These are phyloP conservation scores for Yponomeuta malinellus DNA, from an alignment of 2,888 invertebrate genomes.

Conservation along the genomic window DNA sequence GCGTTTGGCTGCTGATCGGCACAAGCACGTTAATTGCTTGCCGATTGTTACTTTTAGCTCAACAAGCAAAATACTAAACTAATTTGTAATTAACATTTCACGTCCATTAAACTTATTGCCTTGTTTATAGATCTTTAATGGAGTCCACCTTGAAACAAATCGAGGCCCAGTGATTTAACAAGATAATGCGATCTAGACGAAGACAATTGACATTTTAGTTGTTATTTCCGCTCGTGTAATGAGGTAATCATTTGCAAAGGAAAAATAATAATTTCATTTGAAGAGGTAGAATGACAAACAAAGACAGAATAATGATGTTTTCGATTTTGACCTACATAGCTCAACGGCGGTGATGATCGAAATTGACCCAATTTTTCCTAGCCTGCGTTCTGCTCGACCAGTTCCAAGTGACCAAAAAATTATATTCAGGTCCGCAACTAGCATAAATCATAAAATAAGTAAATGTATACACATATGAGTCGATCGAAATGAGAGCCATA, in stretches of 20 bases:
- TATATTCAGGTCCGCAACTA: background rate
- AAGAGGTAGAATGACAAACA: background rate
- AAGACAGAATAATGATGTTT: background rate
- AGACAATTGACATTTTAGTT: constrained; percentile 10
- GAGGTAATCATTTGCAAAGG: background rate
- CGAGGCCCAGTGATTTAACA: constrained; percentile 5
- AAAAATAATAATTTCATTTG: background rate
- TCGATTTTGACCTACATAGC: background rate
- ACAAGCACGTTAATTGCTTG: constrained; percentile 51
- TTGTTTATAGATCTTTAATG: constrained; percentile 9
- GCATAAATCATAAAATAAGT: background rate
- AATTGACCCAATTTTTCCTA: background rate
- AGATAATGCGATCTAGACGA: constrained; percentile 8
- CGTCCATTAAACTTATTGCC: background rate
- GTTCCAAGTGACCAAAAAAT: background rate
- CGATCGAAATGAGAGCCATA: background rate
- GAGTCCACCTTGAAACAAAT: constrained; percentile 2
- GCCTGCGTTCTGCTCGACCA: background rate
- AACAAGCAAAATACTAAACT: constrained; percentile 1
- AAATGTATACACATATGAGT: background rate
- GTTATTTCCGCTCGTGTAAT: background rate
- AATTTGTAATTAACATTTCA: constrained; percentile 5
- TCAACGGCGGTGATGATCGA: background rate
- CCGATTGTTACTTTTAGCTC: constrained; percentile 37
- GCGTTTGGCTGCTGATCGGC: constrained; percentile 67